These are phyloP conservation scores for Halcyon smyrnensis DNA, from an alignment of 2,797 vertebrate species.

Conservation along the genomic window DNA sequence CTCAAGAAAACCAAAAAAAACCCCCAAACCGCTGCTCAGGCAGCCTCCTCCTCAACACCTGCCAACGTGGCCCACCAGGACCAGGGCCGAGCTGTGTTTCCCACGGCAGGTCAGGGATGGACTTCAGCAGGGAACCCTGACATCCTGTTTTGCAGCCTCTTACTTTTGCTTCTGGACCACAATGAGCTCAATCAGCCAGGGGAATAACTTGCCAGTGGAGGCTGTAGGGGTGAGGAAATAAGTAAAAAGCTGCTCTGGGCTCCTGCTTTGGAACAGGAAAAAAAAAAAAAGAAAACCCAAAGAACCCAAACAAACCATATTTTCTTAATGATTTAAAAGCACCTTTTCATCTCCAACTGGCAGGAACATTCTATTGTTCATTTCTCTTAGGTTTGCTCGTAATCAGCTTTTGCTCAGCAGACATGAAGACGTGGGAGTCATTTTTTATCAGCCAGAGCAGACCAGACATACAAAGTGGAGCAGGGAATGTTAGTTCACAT, in stretches of 20 bases:
- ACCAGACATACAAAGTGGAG: background rate
- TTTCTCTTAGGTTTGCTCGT: background rate
- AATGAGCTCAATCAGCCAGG: background rate
- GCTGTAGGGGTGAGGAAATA: constrained; percentile 4
- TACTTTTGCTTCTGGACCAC: background rate
- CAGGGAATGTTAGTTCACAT: background rate
- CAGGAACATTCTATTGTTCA: background rate
- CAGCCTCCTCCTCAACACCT: background rate
- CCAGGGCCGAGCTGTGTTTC: background rate
- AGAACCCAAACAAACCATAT: background rate
- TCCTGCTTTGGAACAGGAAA: constrained; percentile 8
- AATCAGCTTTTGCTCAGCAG: constrained; percentile 2
- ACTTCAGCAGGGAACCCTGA: constrained; percentile 19
- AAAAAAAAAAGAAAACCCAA: background rate
- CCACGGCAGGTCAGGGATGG: background rate
- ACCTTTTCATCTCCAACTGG: background rate
- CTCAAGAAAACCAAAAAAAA: background rate
- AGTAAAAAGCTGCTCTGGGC: background rate
- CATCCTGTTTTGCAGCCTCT: constrained; percentile 31
- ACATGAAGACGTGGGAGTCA: background rate
- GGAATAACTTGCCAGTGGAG: background rate
- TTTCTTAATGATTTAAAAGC: constrained; percentile 20
- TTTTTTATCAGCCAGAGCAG: background rate
- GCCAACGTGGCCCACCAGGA: background rate
- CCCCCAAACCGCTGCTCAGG: background rate